Evolutionary conservation across 2,797 vertebrate genomes (phyloP).

Genomic region (Danio tinwini): DNA sequence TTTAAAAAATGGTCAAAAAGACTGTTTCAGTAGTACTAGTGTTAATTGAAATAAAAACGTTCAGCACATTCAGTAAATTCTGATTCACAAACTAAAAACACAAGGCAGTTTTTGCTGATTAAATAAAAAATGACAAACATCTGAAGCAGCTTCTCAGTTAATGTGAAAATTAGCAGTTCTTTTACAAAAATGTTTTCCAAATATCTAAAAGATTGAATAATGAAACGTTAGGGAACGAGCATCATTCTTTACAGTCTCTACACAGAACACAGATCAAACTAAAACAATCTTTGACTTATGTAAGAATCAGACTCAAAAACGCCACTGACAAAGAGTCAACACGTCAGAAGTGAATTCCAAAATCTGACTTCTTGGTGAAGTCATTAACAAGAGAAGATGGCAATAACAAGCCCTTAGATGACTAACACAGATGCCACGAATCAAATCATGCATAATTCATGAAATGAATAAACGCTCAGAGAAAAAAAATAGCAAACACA

Average conservation of each 20-base stretch:
- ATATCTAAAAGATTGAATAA: neutral
- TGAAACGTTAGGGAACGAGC: neutral
- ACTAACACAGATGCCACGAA: conserved; percentile 20
- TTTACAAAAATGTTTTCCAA: too few species aligned
- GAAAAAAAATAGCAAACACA: neutral
- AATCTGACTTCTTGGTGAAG: conserved; percentile 46
- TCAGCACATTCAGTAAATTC: too few species aligned
- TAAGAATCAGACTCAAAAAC: conserved; percentile 44
- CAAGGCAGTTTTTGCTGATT: too few species aligned
- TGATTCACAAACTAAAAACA: too few species aligned
- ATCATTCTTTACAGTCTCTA: neutral
- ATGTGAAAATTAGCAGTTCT: too few species aligned
- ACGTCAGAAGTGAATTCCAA: conserved; percentile 40
- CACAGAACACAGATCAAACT: conserved; percentile 16
- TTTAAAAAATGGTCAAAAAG: too few species aligned
- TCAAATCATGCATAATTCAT: conserved; percentile 50
- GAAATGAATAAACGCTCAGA: conserved; percentile 13
- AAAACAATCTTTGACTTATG: conserved; percentile 48
- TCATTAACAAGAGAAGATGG: conserved; percentile 49
- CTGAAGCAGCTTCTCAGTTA: too few species aligned
- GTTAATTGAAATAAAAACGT: too few species aligned
- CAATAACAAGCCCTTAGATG: conserved; percentile 44
- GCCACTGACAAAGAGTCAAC: conserved; percentile 41
- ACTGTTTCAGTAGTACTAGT: too few species aligned
- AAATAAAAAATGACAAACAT: too few species aligned